These are phyloP conservation scores for Aphrophora alni DNA, from an alignment of 2,888 invertebrate species.

Conservation along the genomic window DNA sequence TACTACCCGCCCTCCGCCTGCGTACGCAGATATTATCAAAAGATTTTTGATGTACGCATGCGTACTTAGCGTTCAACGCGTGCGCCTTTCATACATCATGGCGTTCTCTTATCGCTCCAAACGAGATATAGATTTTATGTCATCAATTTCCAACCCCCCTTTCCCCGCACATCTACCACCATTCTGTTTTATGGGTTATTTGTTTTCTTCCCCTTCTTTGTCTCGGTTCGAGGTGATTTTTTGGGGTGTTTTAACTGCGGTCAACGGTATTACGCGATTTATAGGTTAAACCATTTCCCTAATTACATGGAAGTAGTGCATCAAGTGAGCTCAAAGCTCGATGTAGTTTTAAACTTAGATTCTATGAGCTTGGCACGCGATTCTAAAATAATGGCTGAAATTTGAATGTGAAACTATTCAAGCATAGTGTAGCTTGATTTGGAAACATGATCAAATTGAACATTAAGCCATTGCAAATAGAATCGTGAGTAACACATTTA, in stretches of 20 bases:
- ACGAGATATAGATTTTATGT: conserved; percentile 39
- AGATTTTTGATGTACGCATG: conserved; percentile 23
- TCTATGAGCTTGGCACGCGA: background rate
- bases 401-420: background rate
- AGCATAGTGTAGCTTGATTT: background rate
- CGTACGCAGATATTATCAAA: conserved; percentile 33
- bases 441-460: no score
- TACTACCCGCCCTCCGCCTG: conserved; percentile 28
- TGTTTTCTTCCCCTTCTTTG: conserved; percentile 30
- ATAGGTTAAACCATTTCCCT: background rate
- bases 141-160: conserved; percentile 29
- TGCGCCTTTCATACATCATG: conserved; percentile 32
- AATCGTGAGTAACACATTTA: no score
- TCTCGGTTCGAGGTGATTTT: conserved; percentile 21
- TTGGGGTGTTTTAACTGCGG: conserved; percentile 6
- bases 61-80: conserved; percentile 19
- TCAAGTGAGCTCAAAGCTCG: background rate
- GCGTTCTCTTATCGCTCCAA: conserved; percentile 27
- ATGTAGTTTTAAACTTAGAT: background rate
- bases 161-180: background rate
- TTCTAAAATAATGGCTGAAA: background rate
- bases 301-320: background rate
- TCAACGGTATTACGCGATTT: background rate
- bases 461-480: no score
- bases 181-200: conserved; percentile 35